Base-by-base conservation (phyloP, 2,888 invertebrate species). In the Labia minor region DNA sequence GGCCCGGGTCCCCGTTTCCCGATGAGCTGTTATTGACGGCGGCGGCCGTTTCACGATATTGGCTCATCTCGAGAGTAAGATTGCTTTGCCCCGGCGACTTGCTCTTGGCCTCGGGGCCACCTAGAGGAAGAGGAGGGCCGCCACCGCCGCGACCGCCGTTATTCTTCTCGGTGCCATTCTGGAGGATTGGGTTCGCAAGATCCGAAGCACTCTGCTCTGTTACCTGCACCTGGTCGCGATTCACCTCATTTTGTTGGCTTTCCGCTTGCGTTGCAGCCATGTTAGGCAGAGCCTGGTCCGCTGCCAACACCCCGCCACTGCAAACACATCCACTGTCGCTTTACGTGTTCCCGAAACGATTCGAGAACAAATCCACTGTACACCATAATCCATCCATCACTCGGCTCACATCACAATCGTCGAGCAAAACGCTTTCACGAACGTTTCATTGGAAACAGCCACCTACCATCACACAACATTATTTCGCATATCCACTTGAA, bases 191-290 rank as follows among this genome's bases (percentile, higher is more conserved):
- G 83, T 86, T 87, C 81, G 85, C 84, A 81, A 84, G 82, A 80
- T 85, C 85, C 80, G 82, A 81, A 79, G 82, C 83, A 81, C 83
- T 83, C 76, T 85, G 85, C 78, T 83, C 80, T 79, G 83, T 81
- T 81, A 81, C 83, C 80, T 83, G 84, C 6, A 8, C 49, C 4
- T 8, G 26, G 77, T 83, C 83, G 78, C 84, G 81, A 80, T 83
- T 85, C 79, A 82, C 81, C 72, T 88, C 87, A 83, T 86, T 87
- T 83, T 86, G 86, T 81, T 87, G 87, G 82, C 86, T 85, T 84
- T 88, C 88, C 81, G 88, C 86, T 85, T 87, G 87, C 85, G 88
- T 88, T 84, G 88, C 87, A 86, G 88, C 88, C 88, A 88, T 88
- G 85, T 87, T 87, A 74, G 73, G 73, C 78, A 78, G 78, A 77